Conservation (phyloP, 2,113 vertebrate species). For the Chaetops frenatus region DNA sequence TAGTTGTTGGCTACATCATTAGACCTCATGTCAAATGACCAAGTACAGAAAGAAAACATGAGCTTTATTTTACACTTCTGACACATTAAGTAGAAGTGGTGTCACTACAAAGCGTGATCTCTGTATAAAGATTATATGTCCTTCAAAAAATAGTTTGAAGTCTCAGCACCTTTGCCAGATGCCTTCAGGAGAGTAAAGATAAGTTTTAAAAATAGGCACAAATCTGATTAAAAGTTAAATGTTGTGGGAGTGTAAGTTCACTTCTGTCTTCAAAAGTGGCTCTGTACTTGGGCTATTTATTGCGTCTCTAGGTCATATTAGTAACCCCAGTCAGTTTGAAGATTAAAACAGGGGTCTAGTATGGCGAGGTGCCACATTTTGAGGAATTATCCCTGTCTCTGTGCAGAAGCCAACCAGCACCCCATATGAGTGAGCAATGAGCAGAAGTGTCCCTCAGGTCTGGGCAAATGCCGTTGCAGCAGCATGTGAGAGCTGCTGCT, state of each 20-base stretch:
- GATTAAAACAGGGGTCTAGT: not conserved
- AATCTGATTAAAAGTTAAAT: not conserved
- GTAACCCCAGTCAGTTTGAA: not conserved
- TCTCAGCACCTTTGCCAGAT: not conserved
- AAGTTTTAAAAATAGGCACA: not conserved
- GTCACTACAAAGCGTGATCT: not conserved
- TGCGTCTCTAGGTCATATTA: not conserved
- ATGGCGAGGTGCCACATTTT: not conserved
- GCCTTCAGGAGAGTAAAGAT: not conserved
- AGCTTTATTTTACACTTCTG: not conserved
- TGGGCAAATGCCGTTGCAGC: too few species aligned
- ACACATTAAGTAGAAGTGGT: rapidly evolving
- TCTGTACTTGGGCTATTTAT: not conserved
- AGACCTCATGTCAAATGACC: not conserved
- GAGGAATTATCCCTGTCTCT: not conserved
- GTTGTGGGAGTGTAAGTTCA: not conserved
- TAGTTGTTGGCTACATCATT: not conserved
- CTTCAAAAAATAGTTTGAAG: not conserved
- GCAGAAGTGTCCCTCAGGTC: not conserved
- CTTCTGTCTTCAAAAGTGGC: not conserved
- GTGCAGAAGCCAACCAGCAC: not conserved
- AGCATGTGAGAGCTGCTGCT: not conserved
- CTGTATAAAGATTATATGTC: not conserved
- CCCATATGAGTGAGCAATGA: rapidly evolving
- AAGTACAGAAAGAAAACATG: not conserved